phyloP scores from a whole-genome alignment of 2,797 vertebrate species.

The Anguilla pacifica region DNA sequence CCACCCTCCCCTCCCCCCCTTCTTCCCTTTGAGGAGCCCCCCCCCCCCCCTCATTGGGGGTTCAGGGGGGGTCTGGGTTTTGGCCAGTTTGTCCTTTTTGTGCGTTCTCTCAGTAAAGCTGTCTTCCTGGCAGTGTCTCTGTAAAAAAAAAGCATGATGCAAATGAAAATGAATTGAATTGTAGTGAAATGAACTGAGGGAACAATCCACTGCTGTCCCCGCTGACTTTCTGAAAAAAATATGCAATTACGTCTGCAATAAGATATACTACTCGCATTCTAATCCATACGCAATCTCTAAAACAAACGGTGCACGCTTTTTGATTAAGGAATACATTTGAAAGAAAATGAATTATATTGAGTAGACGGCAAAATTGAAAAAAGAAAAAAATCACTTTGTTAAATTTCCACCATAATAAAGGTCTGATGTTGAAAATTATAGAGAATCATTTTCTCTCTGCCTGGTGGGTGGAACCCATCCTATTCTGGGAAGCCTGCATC shows the following conservation, averaged over 20 bases:
- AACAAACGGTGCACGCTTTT: not conserved
- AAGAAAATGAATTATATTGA: not conserved
- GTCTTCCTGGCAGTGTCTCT: too few relatives aligned
- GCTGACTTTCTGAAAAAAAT: not conserved
- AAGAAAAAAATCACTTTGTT: slow-evolving; percentile 33
- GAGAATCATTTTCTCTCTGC: slow-evolving; percentile 50
- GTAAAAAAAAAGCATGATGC: too few relatives aligned
- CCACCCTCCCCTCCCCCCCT: too few relatives aligned
- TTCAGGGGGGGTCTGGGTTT: too few relatives aligned
- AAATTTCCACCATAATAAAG: slow-evolving; percentile 34
- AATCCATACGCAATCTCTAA: not conserved
- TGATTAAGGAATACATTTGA: not conserved
- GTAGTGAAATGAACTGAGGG: not conserved
- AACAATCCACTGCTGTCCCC: not conserved
- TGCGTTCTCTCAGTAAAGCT: too few relatives aligned
- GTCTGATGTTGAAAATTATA: slow-evolving; percentile 33
- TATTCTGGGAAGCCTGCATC: slow-evolving; percentile 43
- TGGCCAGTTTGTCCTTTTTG: too few relatives aligned
- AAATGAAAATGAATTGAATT: not conserved
- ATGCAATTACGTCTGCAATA: not conserved
- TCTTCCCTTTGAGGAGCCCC: too few relatives aligned
- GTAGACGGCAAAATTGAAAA: not conserved
- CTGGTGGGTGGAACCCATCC: slow-evolving; percentile 49
- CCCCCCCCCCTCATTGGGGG: too few relatives aligned
- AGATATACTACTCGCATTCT: not conserved